Evolutionary conservation across 1,140 invertebrate species (phyloP), one percentile per base, ranked within the genome.

Genomic region (Drosophila sproati): DNA sequence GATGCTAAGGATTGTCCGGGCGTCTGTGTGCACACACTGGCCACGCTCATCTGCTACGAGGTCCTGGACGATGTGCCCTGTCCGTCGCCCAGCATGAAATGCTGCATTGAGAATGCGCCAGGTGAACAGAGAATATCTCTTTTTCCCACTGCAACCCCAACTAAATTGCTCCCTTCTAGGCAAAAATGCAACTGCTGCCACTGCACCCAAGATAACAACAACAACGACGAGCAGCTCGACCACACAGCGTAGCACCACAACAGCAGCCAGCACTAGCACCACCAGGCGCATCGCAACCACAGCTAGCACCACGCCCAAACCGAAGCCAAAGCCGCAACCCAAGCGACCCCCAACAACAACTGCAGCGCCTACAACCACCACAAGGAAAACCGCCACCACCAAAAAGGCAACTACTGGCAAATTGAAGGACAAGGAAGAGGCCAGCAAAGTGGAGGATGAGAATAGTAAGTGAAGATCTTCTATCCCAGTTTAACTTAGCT

Each of bases 1-100:
- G 96, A 96, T 83, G 95, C 95, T 45, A 96, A 96, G 83, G 96
- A 97, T 80, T 98, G 97, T 92, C 97, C 97, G 0, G 97, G 97
- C 0, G 95, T 96, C 51, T 98, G 97, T 91, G 96, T 97, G 34
- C 96, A 97, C 85, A 94, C 96, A 4, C 88, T 97, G 31, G 96
- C 97, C 5, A 96, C 96, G 0, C 93, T 97, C 37, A 96, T 97
- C 77, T 98, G 97, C 91, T 95, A 96, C 91, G 95, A 97, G 77
- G 96, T 97, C 2, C 93, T 97, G 20, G 96, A 97, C 45, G 95
- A 97, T 82, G 95, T 96, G 5, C 94, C 95, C 52, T 97, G 96
- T 90, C 96, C 96, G 3, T 95, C 95, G 20, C 89, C 95, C 1
- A 95, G 95, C 68, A 97, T 97, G 96, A 95, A 96, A 86, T 97